phyloP scores from a whole-genome alignment of 2,888 invertebrate species.

The Agrotis puta region DNA sequence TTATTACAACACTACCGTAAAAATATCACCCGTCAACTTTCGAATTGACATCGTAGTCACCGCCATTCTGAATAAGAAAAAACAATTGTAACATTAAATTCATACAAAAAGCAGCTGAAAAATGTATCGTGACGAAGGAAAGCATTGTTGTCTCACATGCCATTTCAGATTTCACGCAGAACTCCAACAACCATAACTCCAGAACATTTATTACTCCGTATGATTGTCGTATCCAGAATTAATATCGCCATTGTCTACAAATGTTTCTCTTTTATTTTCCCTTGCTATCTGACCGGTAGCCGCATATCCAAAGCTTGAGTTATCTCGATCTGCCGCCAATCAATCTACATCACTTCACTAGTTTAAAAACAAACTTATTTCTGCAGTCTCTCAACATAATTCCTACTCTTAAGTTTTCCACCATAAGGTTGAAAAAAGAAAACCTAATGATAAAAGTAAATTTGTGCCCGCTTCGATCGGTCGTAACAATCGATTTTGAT shows the following conservation, averaged over 20 bases:
- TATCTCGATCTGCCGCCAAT: conserved; percentile 84
- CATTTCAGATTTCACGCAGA: conserved; percentile 63
- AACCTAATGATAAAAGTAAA: conserved; percentile 9
- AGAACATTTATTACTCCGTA: conserved; percentile 66
- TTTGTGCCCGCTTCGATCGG: conserved; percentile 68
- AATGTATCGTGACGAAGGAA: conserved; percentile 56
- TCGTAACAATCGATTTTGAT: conserved; percentile 85
- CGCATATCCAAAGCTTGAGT: conserved; percentile 77
- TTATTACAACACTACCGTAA: conserved; percentile 5
- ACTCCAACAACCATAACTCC: conserved; percentile 60
- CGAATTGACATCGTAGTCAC: conserved; percentile 40
- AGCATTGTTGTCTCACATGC: conserved; percentile 62
- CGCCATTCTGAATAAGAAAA: conserved; percentile 13
- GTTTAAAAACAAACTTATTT: conserved; percentile 53
- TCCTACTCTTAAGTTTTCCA: conserved; percentile 19
- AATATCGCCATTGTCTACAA: conserved; percentile 68
- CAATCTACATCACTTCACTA: conserved; percentile 76
- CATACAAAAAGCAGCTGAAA: conserved; percentile 58
- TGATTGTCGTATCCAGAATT: conserved; percentile 68
- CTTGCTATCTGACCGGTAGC: conserved; percentile 78
- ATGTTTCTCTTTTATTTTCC: conserved; percentile 66
- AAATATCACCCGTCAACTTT: conserved; percentile 34
- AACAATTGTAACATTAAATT: conserved; percentile 48
- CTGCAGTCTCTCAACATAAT: conserved; percentile 5
- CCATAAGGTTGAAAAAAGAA: conserved; percentile 18